These are phyloP conservation scores for Ceraclea dissimilis DNA, from an alignment of 2,888 invertebrate species.

Conservation along the genomic window DNA sequence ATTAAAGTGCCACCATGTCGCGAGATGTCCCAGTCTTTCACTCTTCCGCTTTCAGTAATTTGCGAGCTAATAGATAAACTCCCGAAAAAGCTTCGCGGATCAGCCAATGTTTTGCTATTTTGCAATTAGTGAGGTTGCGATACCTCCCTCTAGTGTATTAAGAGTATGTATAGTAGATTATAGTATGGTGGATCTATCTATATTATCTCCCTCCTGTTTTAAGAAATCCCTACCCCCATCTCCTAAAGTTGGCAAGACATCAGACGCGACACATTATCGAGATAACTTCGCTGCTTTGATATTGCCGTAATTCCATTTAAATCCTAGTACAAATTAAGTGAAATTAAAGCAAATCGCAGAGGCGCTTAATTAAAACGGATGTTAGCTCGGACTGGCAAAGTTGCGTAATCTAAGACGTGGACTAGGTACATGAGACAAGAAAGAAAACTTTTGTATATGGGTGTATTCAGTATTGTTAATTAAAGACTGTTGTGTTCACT, in stretches of 20 bases:
- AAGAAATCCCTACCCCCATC: conserved; percentile 6
- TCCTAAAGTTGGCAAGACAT: conserved; percentile 14
- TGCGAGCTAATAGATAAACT: conserved; percentile 10
- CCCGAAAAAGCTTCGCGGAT: conserved; percentile 13
- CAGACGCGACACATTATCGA: conserved; percentile 26
- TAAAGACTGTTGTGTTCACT: too few species aligned
- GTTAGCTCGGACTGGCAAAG: conserved; percentile 17
- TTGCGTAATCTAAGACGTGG: conserved; percentile 14
- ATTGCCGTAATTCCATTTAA: conserved; percentile 26
- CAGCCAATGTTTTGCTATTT: conserved; percentile 20
- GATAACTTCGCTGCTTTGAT: conserved; percentile 22
- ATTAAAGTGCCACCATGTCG: conserved; percentile 51
- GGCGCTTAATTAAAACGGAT: conserved; percentile 23
- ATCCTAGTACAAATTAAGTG: conserved; percentile 30
- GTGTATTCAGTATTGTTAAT: too few species aligned
- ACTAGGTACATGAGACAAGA: background rate
- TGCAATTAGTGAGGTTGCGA: conserved; percentile 16
- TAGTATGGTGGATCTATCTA: too few species aligned
- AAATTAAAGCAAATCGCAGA: conserved; percentile 31
- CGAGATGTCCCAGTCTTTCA: conserved; percentile 9
- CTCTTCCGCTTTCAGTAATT: conserved; percentile 8
- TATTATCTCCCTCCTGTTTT: too few species aligned
- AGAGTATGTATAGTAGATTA: background rate
- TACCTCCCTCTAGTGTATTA: conserved; percentile 2
- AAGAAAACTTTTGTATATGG: too few species aligned